Evolutionary conservation across 2,797 vertebrate genomes (phyloP), one percentile per base, ranked within the genome.

Genomic region (Pteronotus mesoamericanus): DNA sequence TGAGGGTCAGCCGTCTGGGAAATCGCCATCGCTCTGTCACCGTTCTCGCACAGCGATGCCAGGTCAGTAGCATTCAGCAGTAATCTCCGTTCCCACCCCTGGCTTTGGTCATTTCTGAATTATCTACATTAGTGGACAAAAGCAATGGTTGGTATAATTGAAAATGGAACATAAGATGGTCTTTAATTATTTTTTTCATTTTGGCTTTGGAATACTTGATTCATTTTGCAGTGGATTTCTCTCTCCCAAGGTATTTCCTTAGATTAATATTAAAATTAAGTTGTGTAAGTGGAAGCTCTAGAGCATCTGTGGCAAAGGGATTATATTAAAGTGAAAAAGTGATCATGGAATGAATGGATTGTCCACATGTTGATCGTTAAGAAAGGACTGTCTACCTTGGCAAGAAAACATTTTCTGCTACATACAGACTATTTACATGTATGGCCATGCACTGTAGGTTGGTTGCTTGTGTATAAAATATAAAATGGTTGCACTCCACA

Each of bases 191-290:
- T 89, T 68, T 89, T 80, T 59, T 34, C 26, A 4, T 48, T 72
- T 75, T 39, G 26, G 22, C 44, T 91, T 89, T 95, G 42, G 75
- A 79, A 92, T 77, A 46, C 59, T 78, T 83, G 61, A 61, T 89
- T 93, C 26, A 39, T 91, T 82, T 93, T 87, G 11, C 24, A 55
- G 29, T 86, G 55, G 5, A 57, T 94, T 64, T 74, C 0, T 86
- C 46, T 90, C 83, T 68, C 26, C 71, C 19, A 42, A 19, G 21
- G 9, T 79, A 64, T 22, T 86, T 88, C 69, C 19, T 10, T 42
- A 74, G 37, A 26, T 32, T 85, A 19, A 59, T 90, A 92, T 66
- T 48, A 85, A 80, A 92, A 82, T 80, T 80, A 91, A 48, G 19
- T 77, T 71, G 26, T n/a, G 18, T 77, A 77, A 75, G 46, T 46